A percentile compares a stretch with the other conserved stretches of the same genome.
phyloP scores from a whole-genome alignment of 2,113 vertebrate species.

The Larimichthys crocea region DNA sequence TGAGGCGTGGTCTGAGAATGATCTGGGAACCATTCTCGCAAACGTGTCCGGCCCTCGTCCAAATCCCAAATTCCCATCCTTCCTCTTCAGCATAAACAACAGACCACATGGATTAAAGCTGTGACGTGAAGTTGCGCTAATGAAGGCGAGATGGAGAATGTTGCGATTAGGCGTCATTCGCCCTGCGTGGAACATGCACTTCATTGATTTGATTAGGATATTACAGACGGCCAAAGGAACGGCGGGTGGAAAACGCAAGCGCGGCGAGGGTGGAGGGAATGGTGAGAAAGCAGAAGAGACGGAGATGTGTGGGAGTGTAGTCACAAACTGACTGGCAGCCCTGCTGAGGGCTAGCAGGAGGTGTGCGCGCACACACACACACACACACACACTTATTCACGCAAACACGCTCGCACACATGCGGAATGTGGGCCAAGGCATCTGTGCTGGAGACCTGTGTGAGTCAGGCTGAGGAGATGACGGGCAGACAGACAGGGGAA shows the following conservation, averaged over 20 bases:
- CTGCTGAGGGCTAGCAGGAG: constrained; percentile 72
- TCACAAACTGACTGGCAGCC: constrained; percentile 73
- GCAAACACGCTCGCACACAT: constrained; percentile 37
- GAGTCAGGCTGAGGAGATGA: constrained; percentile 69
- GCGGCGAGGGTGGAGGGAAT: neutral
- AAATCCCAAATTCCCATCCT: constrained; percentile 56
- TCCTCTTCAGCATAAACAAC: constrained; percentile 40
- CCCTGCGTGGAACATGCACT: neutral
- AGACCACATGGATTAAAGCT: constrained; percentile 22
- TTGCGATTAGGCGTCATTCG: constrained; percentile 38
- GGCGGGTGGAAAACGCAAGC: constrained; percentile 15
- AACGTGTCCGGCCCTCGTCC: constrained; percentile 30
- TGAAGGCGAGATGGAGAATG: constrained; percentile 24
- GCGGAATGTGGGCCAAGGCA: constrained; percentile 65
- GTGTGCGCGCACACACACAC: constrained; percentile 21
- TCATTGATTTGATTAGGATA: constrained; percentile 44
- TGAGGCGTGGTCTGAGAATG: constrained; percentile 51
- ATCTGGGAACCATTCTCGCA: constrained; percentile 55
- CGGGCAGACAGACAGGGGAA: constrained; percentile 53
- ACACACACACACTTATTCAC: constrained; percentile 23
- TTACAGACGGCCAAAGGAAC: constrained; percentile 21
- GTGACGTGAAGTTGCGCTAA: constrained; percentile 15
- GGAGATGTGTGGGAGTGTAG: constrained; percentile 66
- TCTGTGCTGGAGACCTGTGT: constrained; percentile 70
- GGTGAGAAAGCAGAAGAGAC: constrained; percentile 63